A percentile compares a stretch with the other conserved stretches of the same genome.
Evolutionary conservation across 2,797 vertebrate species (phyloP).

Genomic region (Naso thynnoides): DNA sequence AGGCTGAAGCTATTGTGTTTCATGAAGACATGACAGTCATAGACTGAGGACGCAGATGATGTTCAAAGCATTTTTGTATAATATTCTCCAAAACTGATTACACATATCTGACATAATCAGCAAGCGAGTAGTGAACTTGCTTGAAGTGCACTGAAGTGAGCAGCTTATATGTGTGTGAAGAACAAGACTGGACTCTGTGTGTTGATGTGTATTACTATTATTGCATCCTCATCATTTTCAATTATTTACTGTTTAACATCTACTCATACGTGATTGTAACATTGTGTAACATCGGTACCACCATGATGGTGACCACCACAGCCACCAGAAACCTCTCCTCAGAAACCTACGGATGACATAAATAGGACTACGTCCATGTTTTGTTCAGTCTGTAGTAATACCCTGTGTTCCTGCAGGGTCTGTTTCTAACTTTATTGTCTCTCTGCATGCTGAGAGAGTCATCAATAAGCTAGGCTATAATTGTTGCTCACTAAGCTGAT

Average conservation of each 20-base stretch:
- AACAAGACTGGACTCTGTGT: not conserved
- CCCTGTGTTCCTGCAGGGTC: too few species aligned
- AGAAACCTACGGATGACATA: too few species aligned
- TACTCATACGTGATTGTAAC: conserved; percentile 11
- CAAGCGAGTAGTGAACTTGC: conserved; percentile 8
- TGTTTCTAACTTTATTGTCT: too few species aligned
- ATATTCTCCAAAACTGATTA: conserved; percentile 26
- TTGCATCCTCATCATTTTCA: conserved; percentile 37
- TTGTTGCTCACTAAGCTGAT: too few species aligned
- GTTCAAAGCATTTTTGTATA: conserved; percentile 31
- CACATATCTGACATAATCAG: conserved; percentile 26
- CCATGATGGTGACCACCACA: too few species aligned
- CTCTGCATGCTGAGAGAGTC: too few species aligned
- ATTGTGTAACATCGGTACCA: conserved; percentile 14
- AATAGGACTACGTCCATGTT: too few species aligned
- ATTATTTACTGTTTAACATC: conserved; percentile 1
- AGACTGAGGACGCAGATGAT: conserved; percentile 10
- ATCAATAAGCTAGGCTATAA: too few species aligned
- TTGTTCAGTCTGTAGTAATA: too few species aligned
- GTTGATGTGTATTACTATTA: conserved; percentile 4
- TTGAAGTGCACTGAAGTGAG: conserved; percentile 17
- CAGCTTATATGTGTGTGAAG: not conserved
- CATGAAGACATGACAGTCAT: conserved; percentile 17
- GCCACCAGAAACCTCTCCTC: too few species aligned
- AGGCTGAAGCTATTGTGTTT: conserved; percentile 35